Base-by-base conservation (phyloP, 2,113 vertebrate genomes). In the Donacobius atricapilla region DNA sequence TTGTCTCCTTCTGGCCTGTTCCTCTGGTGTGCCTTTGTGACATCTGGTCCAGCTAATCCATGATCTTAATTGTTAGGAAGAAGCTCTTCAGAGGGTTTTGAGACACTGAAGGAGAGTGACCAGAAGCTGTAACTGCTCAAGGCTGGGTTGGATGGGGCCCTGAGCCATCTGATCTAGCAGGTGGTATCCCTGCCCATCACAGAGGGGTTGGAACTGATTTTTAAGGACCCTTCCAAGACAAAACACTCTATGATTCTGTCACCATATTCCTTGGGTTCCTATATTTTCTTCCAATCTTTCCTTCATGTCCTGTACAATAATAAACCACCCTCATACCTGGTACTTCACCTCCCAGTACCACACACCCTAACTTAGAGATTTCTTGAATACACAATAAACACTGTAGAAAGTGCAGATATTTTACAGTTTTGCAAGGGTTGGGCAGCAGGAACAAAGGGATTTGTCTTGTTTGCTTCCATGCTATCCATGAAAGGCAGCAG, bases 111-210 rank as follows among this genome's bases (percentile, higher is more conserved):
- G 30, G 13, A n/a, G 28, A 15, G 23, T 1, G 1, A 13, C 27
- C 37, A 39, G 19, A 44, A 65, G 13, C 15, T 7, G 13, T 4
- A 58, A 28, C 4, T 37, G 27, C 20, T 37, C 31, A 33, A 13
- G 13, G 13, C 11, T 64, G 27, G 15, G 4, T 44, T 37, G 18
- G 8, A 72, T 44, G 22, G 14, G 21, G 10, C 14, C 9, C 50
- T 50, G 31, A 25, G 25, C 21, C 31, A 27, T 25, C 35, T 33
- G 17, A 33, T 57, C 31, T 31, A 64, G 30, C 0, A 1, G 2
- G 11, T 42, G 25, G 1, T 14, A 71, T 13, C 17, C 22, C 30
- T 48, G 25, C 2, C 17, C 7, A 8, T 18, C 17, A 8, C 0
- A 0, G 25, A n/a, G 20, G 7, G 2, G 1, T 12, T 56, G 21